Conservation (phyloP, 2,797 vertebrate species). For the Myoxocephalus aenaeus region DNA sequence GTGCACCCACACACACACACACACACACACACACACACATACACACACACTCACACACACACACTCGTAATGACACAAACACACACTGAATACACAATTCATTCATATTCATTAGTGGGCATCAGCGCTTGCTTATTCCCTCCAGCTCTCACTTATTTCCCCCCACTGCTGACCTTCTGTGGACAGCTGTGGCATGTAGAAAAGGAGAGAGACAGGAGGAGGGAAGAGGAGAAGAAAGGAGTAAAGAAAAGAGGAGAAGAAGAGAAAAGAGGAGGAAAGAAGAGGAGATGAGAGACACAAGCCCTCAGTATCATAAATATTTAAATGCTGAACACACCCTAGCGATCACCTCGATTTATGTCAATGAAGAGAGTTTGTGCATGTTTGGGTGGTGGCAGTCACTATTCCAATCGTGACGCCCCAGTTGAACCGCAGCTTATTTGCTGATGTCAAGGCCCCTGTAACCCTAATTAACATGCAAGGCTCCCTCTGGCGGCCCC, state of each 20-base stretch:
- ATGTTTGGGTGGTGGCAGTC: neutral
- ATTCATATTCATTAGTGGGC: constrained; percentile 73
- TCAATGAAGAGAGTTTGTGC: constrained; percentile 51
- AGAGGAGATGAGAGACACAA: constrained; percentile 26
- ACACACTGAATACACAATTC: constrained; percentile 42
- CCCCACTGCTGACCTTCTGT: constrained; percentile 65
- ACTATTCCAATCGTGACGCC: neutral
- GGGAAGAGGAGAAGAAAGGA: neutral
- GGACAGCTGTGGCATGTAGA: constrained; percentile 65
- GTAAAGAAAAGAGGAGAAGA: neutral
- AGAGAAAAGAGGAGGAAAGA: neutral
- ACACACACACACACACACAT: constrained; percentile 5
- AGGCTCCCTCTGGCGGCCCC: constrained; percentile 51
- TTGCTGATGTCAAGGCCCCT: constrained; percentile 63
- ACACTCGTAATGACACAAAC: neutral
- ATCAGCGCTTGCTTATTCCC: constrained; percentile 56
- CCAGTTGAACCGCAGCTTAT: constrained; percentile 35
- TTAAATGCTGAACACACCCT: constrained; percentile 63
- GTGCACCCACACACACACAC: neutral
- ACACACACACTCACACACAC: constrained; percentile 18
- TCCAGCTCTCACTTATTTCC: constrained; percentile 50
- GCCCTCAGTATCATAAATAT: constrained; percentile 65
- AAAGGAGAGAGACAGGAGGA: neutral
- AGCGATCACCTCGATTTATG: constrained; percentile 53
- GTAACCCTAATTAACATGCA: constrained; percentile 78